Evolutionary conservation across 1,140 invertebrate species (phyloP).

Genomic region (Drosophila dunni): DNA sequence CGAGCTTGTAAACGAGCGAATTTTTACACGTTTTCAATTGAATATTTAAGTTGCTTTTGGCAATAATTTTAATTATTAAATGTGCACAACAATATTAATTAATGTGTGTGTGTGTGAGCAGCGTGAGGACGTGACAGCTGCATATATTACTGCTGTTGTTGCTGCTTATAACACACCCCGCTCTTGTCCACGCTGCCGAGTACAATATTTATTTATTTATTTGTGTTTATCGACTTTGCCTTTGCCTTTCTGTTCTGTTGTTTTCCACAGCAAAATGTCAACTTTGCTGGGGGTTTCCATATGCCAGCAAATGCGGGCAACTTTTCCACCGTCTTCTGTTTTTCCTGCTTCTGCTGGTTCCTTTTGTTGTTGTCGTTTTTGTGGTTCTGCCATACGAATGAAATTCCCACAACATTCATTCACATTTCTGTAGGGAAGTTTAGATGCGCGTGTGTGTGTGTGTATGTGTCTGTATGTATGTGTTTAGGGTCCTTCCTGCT

Average conservation of each 20-base stretch:
- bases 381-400: constrained; percentile 12
- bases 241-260: constrained; percentile 1
- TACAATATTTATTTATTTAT: constrained; percentile 20
- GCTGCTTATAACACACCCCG: constrained; percentile 1
- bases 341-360: constrained; percentile 11
- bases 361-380: constrained; percentile 3
- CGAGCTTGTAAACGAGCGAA: constrained; percentile 19
- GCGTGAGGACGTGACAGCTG: neutral
- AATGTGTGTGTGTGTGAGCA: constrained; percentile 7
- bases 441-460: constrained; percentile 6
- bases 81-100: neutral
- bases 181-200: neutral
- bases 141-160: neutral
- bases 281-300: constrained; percentile 35
- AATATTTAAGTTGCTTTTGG: constrained; percentile 69
- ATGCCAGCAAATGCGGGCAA: constrained; percentile 43
- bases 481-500: constrained; percentile 14
- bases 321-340: constrained; percentile 11
- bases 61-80: constrained; percentile 49
- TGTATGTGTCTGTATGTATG: neutral
- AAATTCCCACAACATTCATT: constrained; percentile 45
- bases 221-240: neutral
- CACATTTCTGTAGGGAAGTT: constrained; percentile 26
- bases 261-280: constrained; percentile 24
- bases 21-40: constrained; percentile 62